These are phyloP conservation scores for Drosophila melanica DNA, from an alignment of 1,140 invertebrate species.

Conservation along the genomic window DNA sequence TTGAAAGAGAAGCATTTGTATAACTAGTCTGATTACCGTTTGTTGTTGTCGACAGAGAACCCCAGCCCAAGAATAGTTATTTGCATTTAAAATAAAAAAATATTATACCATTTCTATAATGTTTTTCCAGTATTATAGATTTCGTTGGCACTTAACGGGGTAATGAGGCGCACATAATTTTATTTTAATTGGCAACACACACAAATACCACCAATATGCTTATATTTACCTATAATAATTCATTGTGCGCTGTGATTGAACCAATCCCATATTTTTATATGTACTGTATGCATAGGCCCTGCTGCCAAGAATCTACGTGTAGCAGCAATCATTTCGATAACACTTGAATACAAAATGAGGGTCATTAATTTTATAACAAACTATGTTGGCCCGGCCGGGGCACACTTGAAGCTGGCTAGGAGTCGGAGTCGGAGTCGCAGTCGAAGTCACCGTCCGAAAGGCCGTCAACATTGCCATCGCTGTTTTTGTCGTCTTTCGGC, in stretches of 20 bases:
- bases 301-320: constrained; percentile 59
- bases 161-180: constrained; percentile 67
- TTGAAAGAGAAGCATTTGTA: constrained; percentile 5
- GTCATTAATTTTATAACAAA: constrained; percentile 83
- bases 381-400: constrained; percentile 53
- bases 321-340: constrained; percentile 80
- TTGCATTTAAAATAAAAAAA: background rate
- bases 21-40: background rate
- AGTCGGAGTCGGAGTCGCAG: constrained; percentile 14
- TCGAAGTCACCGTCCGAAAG: background rate
- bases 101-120: background rate
- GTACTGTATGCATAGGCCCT: constrained; percentile 33
- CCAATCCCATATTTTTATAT: constrained; percentile 68
- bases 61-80: background rate
- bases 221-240: constrained; percentile 54
- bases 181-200: constrained; percentile 69
- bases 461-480: constrained; percentile 16
- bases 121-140: background rate
- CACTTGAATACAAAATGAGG: constrained; percentile 82
- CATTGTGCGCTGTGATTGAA: constrained; percentile 51
- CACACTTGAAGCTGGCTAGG: constrained; percentile 46
- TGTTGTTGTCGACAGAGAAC: background rate
- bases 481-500: constrained; percentile 15
- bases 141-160: constrained; percentile 15
- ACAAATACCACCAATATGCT: constrained; percentile 36